phyloP scores from a whole-genome alignment of 2,888 invertebrate species.

The Leptinotarsa peninsularis region DNA sequence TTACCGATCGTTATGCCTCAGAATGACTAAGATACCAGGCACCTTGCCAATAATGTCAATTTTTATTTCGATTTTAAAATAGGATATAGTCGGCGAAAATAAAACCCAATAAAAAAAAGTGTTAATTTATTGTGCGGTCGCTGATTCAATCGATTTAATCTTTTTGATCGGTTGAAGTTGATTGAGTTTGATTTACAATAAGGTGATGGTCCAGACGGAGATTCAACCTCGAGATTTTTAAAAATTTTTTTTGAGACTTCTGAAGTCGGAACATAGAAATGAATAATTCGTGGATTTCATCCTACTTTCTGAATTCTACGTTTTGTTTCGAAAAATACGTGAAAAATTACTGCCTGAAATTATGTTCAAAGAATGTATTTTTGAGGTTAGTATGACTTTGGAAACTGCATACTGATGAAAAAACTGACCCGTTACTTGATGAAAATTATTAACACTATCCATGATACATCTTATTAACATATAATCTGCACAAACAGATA shows the following conservation, averaged over 20 bases:
- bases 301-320: too few species aligned
- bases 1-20: neutral
- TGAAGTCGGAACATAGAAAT: neutral
- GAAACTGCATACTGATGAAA: too few species aligned
- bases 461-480: too few species aligned
- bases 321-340: too few species aligned
- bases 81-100: constrained; percentile 23
- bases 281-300: too few species aligned
- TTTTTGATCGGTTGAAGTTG: constrained; percentile 25
- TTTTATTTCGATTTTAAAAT: constrained; percentile 26
- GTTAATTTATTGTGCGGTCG: constrained; percentile 28
- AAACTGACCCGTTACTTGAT: too few species aligned
- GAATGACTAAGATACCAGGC: constrained; percentile 27
- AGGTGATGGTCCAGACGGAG: constrained; percentile 4
- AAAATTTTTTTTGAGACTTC: constrained; percentile 1
- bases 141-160: constrained; percentile 35
- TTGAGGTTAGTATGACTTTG: too few species aligned
- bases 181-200: constrained; percentile 32
- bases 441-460: too few species aligned
- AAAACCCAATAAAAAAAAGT: constrained; percentile 25
- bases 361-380: too few species aligned
- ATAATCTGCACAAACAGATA: too few species aligned
- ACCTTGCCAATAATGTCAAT: constrained; percentile 26
- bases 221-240: constrained; percentile 27
- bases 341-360: too few species aligned